Percentiles rank a stretch among this genome's conserved stretches.
phyloP scores from a whole-genome alignment of 2,888 invertebrate genomes.

The Bruchidius siliquastri region DNA sequence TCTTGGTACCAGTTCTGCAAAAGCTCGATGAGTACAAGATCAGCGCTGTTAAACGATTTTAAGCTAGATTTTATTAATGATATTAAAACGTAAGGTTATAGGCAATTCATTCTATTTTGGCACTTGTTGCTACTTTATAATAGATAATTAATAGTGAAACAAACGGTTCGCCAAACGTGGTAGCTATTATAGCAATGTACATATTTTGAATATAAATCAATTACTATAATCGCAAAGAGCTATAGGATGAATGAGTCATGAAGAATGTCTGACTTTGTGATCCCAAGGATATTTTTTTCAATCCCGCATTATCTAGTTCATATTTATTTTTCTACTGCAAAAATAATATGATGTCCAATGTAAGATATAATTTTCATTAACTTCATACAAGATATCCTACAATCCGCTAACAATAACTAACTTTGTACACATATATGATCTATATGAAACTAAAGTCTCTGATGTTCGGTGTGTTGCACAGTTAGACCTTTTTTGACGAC shows the following conservation, averaged over 20 bases:
- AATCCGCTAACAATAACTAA: background rate
- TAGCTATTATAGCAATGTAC: conserved; percentile 45
- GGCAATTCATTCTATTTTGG: conserved; percentile 11
- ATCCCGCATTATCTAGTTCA: background rate
- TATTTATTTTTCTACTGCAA: conserved; percentile 12
- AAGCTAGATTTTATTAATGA: conserved; percentile 10
- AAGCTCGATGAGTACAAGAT: conserved; percentile 9
- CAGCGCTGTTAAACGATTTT: background rate
- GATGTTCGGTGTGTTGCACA: too few species aligned
- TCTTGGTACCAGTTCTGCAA: too few species aligned
- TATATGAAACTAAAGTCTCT: too few species aligned
- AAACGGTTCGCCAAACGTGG: conserved; percentile 45
- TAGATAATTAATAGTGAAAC: conserved; percentile 1
- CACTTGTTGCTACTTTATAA: conserved; percentile 12
- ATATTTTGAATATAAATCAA: conserved; percentile 23
- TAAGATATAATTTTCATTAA: background rate
- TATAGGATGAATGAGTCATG: background rate
- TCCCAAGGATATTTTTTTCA: background rate
- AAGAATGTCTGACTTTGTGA: background rate
- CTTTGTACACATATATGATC: too few species aligned
- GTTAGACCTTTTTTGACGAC: too few species aligned
- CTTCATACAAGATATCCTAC: background rate
- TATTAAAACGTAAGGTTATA: conserved; percentile 6
- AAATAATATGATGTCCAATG: background rate
- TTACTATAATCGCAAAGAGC: conserved; percentile 1